Evolutionary conservation across 2,113 vertebrate species (phyloP).

Genomic region (Tretioscincus oriximinensis): DNA sequence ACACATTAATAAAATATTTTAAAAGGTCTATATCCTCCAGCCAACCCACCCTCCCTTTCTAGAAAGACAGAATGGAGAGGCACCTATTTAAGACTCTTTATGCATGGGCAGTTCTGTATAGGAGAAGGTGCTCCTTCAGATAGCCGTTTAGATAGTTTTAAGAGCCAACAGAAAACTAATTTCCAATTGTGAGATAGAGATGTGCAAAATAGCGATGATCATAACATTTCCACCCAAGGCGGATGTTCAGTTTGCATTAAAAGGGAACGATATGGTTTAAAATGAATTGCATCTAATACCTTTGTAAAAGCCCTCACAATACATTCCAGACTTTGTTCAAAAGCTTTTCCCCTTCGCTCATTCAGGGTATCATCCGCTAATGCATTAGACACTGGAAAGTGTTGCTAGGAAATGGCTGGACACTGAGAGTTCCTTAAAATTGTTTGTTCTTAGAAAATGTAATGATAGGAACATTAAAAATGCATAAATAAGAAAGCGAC

Average conservation of each 20-base stretch:
- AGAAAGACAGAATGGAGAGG: too few species aligned
- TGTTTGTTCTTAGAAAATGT: background rate
- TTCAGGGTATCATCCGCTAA: background rate
- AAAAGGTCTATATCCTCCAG: too few species aligned
- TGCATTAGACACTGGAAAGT: background rate
- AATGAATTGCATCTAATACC: background rate
- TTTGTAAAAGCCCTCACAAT: background rate
- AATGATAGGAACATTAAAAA: slow-evolving; percentile 22
- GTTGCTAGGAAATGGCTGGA: background rate
- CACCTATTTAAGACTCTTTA: too few species aligned
- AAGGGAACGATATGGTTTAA: background rate
- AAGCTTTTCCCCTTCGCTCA: background rate
- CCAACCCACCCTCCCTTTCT: too few species aligned
- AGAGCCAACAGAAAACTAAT: too few species aligned
- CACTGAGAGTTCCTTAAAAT: background rate
- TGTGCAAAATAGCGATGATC: too few species aligned
- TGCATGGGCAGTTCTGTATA: too few species aligned
- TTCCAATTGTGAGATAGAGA: too few species aligned
- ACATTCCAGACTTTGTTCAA: background rate
- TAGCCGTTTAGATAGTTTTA: too few species aligned
- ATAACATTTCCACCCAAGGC: background rate
- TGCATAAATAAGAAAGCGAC: slow-evolving; percentile 24
- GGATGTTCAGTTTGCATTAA: background rate
- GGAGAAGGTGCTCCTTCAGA: too few species aligned
- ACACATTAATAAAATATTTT: too few species aligned